These are phyloP conservation scores for Tamias sibiricus DNA, from an alignment of 2,113 vertebrate species.

Conservation along the genomic window DNA sequence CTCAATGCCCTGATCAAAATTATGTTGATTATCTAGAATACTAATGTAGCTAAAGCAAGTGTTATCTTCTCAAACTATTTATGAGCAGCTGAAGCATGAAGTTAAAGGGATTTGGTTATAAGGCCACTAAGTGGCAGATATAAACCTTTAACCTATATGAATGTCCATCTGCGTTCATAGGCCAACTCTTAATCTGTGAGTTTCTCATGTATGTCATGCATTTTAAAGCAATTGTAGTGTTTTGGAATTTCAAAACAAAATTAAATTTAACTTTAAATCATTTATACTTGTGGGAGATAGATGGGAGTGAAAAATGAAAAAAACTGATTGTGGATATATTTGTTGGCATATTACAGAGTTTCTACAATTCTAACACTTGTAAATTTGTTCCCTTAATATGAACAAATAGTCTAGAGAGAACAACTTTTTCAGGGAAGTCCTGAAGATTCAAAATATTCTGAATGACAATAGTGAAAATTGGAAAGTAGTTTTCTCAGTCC, in stretches of 20 bases:
- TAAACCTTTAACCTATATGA: neutral
- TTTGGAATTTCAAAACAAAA: neutral
- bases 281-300: neutral
- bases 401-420: neutral
- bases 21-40: neutral
- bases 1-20: neutral
- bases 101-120: neutral
- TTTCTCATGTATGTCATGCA: neutral
- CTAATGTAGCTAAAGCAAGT: neutral
- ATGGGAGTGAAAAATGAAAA: neutral
- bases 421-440: neutral
- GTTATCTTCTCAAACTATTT: neutral
- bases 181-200: neutral
- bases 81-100: neutral
- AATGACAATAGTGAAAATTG: slow-evolving; percentile 25
- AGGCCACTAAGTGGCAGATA: neutral
- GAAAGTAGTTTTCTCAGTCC: slow-evolving; percentile 24
- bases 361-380: neutral
- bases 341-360: neutral
- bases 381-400: neutral
- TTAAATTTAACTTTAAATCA: neutral
- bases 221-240: neutral
- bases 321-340: neutral
- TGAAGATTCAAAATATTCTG: slow-evolving; percentile 7
- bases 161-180: neutral